phyloP scores from a whole-genome alignment of 2,797 vertebrate species.

The Onychomys arenicola region DNA sequence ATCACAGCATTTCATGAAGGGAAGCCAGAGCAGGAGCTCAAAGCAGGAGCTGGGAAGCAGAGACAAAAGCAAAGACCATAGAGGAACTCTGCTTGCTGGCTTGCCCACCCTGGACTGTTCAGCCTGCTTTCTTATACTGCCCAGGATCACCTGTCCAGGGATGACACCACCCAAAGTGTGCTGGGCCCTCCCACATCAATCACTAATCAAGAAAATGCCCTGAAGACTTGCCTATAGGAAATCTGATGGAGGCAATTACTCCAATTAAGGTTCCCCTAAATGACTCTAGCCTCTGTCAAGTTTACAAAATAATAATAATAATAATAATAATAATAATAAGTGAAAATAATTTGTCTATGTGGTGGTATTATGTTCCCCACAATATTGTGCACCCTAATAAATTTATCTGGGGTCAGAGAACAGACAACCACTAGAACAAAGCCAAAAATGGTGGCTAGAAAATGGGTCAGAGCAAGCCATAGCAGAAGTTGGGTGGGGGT shows the following conservation, averaged over 20 bases:
- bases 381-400: no score
- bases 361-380: no score
- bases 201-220: not conserved
- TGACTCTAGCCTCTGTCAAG: no score
- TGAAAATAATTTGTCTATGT: slow-evolving; percentile 16
- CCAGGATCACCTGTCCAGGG: not conserved
- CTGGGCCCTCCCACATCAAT: no score
- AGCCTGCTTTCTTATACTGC: not conserved
- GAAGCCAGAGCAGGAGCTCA: not conserved
- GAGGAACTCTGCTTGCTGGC: no score
- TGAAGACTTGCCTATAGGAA: not conserved
- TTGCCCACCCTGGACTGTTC: not conserved
- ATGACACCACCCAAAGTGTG: not conserved
- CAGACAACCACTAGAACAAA: no score
- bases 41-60: not conserved
- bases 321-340: not conserved
- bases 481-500: no score
- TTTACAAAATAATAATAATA: not conserved
- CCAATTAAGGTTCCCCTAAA: not conserved
- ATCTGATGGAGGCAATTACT: not conserved
- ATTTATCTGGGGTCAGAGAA: no score
- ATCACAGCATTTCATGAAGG: no score
- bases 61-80: not conserved
- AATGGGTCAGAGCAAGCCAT: no score
- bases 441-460: no score